Evolutionary conservation across 1,140 invertebrate genomes (phyloP).

Genomic region (Scylla paramamosain): DNA sequence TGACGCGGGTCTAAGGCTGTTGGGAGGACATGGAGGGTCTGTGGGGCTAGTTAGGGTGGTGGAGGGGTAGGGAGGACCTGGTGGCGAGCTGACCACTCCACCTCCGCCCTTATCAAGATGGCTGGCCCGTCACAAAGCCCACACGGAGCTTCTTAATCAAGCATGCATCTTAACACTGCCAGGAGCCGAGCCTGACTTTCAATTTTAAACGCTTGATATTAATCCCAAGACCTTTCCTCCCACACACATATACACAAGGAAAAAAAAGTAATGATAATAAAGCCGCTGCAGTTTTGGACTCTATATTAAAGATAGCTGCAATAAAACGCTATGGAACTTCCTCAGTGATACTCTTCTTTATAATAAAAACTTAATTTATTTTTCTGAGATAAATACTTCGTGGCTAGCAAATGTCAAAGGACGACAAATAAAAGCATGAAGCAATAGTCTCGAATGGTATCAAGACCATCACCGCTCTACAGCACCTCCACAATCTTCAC

Average conservation of each 20-base stretch:
- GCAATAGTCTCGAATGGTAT: not conserved
- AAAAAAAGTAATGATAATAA: too few relatives aligned
- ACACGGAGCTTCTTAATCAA: slow-evolving; percentile 13
- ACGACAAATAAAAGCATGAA: not conserved
- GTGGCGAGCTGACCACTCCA: not conserved
- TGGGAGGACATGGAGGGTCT: not conserved
- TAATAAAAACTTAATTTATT: too few relatives aligned
- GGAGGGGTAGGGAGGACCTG: not conserved
- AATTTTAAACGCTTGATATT: not conserved
- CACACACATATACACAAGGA: not conserved
- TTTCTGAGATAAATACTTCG: too few relatives aligned
- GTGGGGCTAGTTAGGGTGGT: not conserved
- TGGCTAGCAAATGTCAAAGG: not conserved
- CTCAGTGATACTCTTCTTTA: not conserved
- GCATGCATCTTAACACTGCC: slow-evolving; percentile 9
- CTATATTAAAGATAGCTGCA: too few relatives aligned
- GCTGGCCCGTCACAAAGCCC: not conserved
- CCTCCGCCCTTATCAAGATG: not conserved
- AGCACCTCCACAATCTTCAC: too few relatives aligned
- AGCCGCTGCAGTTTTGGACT: too few relatives aligned
- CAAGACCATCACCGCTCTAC: not conserved
- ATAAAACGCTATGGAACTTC: too few relatives aligned
- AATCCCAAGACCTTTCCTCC: not conserved
- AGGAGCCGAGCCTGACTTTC: not conserved
- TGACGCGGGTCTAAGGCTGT: not conserved